Conservation (phyloP, 2,888 invertebrate genomes). For the Drosophila diplacantha region DNA sequence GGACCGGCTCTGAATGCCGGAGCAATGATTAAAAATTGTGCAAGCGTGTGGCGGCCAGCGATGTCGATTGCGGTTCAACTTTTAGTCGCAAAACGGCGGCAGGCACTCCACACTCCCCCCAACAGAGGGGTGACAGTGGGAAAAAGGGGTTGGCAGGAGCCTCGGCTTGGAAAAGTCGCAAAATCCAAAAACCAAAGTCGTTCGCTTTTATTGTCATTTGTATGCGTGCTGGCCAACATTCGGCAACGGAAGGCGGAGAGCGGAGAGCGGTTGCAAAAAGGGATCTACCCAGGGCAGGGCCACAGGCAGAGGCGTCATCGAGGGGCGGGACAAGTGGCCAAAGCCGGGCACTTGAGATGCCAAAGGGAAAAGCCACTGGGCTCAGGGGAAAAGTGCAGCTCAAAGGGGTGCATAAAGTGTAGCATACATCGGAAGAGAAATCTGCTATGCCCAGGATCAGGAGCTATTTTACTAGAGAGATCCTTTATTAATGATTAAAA, state of each 20-base stretch:
- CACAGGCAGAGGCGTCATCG: not conserved
- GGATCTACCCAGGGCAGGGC: not conserved
- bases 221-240: constrained; percentile 50
- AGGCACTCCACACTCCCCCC: not conserved
- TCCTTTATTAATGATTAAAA: not conserved
- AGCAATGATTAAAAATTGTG: constrained; percentile 69
- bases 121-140: not conserved
- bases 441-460: too few species aligned
- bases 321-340: not conserved
- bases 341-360: constrained; percentile 29
- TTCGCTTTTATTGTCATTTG: constrained; percentile 68
- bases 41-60: constrained; percentile 53
- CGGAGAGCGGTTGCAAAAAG: not conserved
- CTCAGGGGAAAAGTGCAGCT: not conserved
- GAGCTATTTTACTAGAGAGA: not conserved
- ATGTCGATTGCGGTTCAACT: constrained; percentile 41
- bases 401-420: not conserved
- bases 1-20: constrained; percentile 42
- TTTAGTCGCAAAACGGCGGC: constrained; percentile 22
- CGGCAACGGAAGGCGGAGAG: not conserved
- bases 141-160: not conserved
- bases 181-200: constrained; percentile 69
- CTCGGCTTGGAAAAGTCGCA: constrained; percentile 49
- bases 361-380: not conserved
- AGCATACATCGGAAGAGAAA: not conserved